These are phyloP conservation scores for Acrobasis repandana DNA, from an alignment of 2,888 invertebrate species.

Conservation along the genomic window DNA sequence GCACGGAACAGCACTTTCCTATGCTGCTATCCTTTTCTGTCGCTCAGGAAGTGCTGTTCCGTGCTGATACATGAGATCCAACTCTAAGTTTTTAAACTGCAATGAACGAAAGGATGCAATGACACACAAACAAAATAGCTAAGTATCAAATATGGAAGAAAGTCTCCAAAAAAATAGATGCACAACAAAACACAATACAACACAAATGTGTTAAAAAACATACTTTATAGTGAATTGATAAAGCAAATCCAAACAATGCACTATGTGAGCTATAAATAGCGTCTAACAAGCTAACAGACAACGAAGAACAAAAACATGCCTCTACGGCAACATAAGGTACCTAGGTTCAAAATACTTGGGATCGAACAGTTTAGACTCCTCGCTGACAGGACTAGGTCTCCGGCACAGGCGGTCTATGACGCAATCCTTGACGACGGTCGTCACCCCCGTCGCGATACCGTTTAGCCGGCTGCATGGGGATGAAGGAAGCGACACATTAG, in stretches of 20 bases:
- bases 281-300: slow-evolving; percentile 32
- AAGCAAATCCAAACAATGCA: not conserved
- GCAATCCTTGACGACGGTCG: slow-evolving; percentile 86
- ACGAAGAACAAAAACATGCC: slow-evolving; percentile 37
- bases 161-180: too few relatives aligned
- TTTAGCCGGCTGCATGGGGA: slow-evolving; percentile 83
- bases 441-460: slow-evolving; percentile 87
- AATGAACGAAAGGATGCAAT: too few relatives aligned
- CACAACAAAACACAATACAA: not conserved
- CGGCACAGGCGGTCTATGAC: slow-evolving; percentile 84
- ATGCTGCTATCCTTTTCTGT: too few relatives aligned
- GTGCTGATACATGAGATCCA: too few relatives aligned
- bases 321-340: slow-evolving; percentile 81
- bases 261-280: not conserved
- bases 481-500: not conserved
- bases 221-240: not conserved
- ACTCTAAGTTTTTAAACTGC: too few relatives aligned
- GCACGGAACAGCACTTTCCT: too few relatives aligned
- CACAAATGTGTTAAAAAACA: not conserved
- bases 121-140: too few relatives aligned
- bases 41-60: too few relatives aligned
- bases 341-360: slow-evolving; percentile 86
- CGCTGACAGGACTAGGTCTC: slow-evolving; percentile 64
- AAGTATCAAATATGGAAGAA: too few relatives aligned
- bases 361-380: slow-evolving; percentile 79